Percentiles rank a stretch among this genome's conserved stretches.
Conservation (phyloP, 2,113 vertebrate species). For the Eulacestoma nigropectus region DNA sequence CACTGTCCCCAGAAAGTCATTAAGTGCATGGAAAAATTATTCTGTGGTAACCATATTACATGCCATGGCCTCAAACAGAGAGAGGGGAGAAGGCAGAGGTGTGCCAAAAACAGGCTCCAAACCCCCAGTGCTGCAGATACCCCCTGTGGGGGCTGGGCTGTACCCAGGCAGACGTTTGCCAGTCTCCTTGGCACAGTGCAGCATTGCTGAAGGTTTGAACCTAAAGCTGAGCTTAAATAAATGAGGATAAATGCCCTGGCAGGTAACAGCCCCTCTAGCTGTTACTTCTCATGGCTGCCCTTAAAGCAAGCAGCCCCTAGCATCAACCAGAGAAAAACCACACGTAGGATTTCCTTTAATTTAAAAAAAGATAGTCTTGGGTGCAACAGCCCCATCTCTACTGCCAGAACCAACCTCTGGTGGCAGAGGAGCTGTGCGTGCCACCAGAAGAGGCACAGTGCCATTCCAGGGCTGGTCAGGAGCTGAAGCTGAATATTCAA, state of each 20-base stretch:
- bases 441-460: fast-evolving
- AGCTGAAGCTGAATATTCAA: not conserved
- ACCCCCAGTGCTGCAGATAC: fast-evolving
- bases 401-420: not conserved
- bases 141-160: fast-evolving
- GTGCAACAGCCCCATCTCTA: not conserved
- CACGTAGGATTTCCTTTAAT: fast-evolving
- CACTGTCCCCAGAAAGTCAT: not conserved
- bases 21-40: not conserved
- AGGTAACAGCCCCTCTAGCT: not conserved
- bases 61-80: not conserved
- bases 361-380: not conserved
- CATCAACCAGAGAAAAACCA: not conserved
- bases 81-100: not conserved
- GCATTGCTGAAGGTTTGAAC: not conserved
- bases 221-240: not conserved
- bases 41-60: fast-evolving
- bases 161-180: not conserved
- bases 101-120: not conserved
- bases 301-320: not conserved
- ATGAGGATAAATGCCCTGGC: not conserved
- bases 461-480: not conserved
- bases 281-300: not conserved
- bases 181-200: not conserved
- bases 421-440: not conserved